phyloP scores from a whole-genome alignment of 2,113 vertebrate species.

The Dipodomys spectabilis region DNA sequence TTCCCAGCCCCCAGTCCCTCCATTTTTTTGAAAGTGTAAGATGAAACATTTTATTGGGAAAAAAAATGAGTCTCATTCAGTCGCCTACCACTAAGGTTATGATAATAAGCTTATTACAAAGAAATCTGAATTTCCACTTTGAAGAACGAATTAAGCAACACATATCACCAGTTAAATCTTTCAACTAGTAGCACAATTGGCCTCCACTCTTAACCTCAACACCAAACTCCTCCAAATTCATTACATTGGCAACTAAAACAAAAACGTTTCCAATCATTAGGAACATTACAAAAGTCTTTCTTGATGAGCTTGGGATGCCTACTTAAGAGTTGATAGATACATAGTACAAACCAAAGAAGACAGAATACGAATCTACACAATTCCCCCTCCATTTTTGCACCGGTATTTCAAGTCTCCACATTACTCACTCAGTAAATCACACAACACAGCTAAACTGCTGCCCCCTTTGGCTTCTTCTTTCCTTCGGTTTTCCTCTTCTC shows the following conservation, averaged over 20 bases:
- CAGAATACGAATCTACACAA: background rate
- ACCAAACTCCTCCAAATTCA: background rate
- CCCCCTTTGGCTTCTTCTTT: background rate
- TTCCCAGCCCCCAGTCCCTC: too few relatives aligned
- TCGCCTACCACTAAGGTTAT: background rate
- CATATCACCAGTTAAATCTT: background rate
- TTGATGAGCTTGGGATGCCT: background rate
- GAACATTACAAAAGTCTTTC: background rate
- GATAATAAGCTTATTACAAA: background rate
- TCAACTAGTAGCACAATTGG: background rate
- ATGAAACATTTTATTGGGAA: background rate
- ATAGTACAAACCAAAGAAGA: conserved; percentile 13
- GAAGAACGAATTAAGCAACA: too few relatives aligned
- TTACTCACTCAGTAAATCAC: background rate
- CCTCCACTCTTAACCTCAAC: background rate
- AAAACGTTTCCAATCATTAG: conserved; percentile 36
- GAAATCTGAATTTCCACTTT: background rate
- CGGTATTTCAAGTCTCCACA: background rate
- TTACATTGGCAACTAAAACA: background rate
- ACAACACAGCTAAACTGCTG: background rate
- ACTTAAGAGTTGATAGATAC: conserved; percentile 11
- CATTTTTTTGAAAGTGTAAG: background rate
- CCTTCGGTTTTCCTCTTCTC: background rate
- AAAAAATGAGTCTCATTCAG: too few relatives aligned
- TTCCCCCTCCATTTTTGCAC: background rate